Conservation (phyloP, 2,113 vertebrate genomes). For the Damaliscus lunatus region DNA sequence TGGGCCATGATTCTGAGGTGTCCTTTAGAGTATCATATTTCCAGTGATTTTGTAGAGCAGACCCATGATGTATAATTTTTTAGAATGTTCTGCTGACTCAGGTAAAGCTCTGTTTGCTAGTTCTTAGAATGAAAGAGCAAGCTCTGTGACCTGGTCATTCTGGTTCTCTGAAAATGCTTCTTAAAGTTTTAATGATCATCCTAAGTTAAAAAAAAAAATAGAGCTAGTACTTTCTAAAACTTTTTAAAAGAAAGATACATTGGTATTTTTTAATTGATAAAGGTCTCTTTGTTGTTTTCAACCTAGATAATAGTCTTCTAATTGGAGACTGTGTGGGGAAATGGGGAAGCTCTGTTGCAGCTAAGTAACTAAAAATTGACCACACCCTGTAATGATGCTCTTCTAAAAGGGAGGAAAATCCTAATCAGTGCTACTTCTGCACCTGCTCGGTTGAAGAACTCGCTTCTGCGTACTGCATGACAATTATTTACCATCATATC, state of each 20-base stretch:
- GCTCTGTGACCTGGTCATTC: neutral
- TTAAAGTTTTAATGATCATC: neutral
- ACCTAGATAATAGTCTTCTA: neutral
- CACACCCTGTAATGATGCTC: neutral
- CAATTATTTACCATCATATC: neutral
- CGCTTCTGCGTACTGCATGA: neutral
- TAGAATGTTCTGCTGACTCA: neutral
- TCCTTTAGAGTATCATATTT: neutral
- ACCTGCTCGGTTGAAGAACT: neutral
- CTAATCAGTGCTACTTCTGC: neutral
- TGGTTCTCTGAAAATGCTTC: neutral
- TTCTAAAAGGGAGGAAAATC: neutral
- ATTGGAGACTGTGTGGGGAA: neutral
- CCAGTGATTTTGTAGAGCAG: neutral
- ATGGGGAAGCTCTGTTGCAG: neutral
- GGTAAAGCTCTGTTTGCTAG: neutral
- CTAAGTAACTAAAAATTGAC: neutral
- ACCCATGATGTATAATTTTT: neutral
- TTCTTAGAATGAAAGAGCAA: neutral
- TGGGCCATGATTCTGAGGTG: neutral
- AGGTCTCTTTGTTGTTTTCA: neutral
- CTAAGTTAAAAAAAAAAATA: neutral
- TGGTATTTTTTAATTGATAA: neutral
- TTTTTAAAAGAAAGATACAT: neutral
- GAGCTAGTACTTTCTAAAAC: neutral